phyloP scores from a whole-genome alignment of 1,140 invertebrate genomes.

The Euura saliciscinereae region DNA sequence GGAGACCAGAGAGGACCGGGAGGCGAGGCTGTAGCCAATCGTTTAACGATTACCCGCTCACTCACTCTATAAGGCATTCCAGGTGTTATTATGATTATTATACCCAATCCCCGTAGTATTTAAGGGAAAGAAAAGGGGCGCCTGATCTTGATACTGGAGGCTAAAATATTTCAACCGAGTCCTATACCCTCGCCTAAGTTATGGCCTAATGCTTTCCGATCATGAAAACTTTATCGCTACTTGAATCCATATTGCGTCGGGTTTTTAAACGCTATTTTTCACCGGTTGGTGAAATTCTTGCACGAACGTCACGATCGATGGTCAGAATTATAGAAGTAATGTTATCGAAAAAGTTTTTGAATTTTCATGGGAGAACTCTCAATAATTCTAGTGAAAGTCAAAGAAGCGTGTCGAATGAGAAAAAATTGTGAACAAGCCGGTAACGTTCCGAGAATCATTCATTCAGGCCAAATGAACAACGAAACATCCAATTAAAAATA shows the following conservation, averaged over 20 bases:
- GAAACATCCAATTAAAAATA: too few relatives aligned
- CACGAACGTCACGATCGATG: too few relatives aligned
- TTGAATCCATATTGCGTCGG: not conserved
- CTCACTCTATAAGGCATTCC: conserved; percentile 51
- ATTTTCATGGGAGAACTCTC: too few relatives aligned
- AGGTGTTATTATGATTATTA: conserved; percentile 50
- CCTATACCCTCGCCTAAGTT: not conserved
- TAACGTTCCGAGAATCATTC: too few relatives aligned
- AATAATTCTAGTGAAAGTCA: too few relatives aligned
- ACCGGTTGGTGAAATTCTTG: too few relatives aligned
- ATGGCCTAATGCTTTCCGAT: not conserved
- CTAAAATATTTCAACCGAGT: not conserved
- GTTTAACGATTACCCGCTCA: conserved; percentile 57
- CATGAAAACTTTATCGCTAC: not conserved
- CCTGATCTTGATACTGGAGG: not conserved
- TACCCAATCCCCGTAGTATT: conserved; percentile 25
- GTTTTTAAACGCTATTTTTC: too few relatives aligned
- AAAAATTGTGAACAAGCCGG: too few relatives aligned
- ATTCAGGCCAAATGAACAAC: too few relatives aligned
- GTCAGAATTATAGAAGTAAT: too few relatives aligned
- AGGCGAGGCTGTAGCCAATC: conserved; percentile 50
- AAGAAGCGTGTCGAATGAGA: too few relatives aligned
- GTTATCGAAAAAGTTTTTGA: too few relatives aligned
- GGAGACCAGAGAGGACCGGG: conserved; percentile 18
- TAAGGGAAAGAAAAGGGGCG: conserved; percentile 8